Percentiles rank a stretch among this genome's conserved stretches.
Conservation (phyloP, 2,888 invertebrate genomes). For the Omphaloscelis lunosa region DNA sequence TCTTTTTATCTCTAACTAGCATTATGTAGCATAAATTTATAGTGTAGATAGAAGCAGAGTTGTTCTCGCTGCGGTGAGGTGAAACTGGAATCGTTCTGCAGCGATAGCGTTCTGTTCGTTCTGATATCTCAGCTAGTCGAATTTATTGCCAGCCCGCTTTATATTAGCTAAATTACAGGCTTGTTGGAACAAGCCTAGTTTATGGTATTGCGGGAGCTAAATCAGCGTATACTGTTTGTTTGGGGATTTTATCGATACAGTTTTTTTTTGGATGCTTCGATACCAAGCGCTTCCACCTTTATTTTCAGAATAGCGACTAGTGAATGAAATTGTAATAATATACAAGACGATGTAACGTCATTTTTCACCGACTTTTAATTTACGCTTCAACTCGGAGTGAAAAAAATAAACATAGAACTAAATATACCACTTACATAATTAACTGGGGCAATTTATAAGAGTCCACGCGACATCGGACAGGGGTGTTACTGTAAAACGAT, state of each 20-base stretch:
- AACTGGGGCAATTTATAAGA: conserved; percentile 30
- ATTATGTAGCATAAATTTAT: conserved; percentile 34
- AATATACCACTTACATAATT: conserved; percentile 31
- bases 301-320: conserved; percentile 43
- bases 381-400: conserved; percentile 3
- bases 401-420: conserved; percentile 3
- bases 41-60: conserved; percentile 46
- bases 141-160: conserved; percentile 47
- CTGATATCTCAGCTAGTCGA: conserved; percentile 44
- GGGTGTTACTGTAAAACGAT: neutral
- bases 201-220: conserved; percentile 47
- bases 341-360: conserved; percentile 14
- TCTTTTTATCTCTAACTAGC: conserved; percentile 26
- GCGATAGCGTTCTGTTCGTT: too few species aligned
- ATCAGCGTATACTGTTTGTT: conserved; percentile 54
- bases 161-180: conserved; percentile 46
- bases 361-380: conserved; percentile 17
- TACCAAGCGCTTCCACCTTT: conserved; percentile 27
- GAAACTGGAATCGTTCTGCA: conserved; percentile 52
- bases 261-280: conserved; percentile 40
- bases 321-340: conserved; percentile 51
- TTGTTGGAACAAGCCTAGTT: conserved; percentile 47
- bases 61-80: conserved; percentile 31
- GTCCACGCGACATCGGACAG: neutral
- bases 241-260: conserved; percentile 45